Percentiles rank a stretch among this genome's conserved stretches.
Evolutionary conservation across 92 coral and sea anemone species (phyloP).

Genomic region (Heliopora coerulea): DNA sequence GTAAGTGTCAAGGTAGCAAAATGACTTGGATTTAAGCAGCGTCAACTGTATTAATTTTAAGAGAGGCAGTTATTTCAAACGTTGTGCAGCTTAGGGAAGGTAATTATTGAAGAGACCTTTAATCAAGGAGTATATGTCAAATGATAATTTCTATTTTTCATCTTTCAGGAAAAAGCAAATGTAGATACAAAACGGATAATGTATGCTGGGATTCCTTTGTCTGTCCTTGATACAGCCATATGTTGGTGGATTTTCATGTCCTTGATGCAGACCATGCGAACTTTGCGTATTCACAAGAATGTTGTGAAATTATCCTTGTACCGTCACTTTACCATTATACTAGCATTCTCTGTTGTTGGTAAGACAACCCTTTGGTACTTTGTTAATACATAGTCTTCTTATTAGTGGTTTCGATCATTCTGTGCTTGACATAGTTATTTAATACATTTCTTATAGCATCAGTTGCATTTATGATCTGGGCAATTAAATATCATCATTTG

Average conservation of each 20-base stretch:
- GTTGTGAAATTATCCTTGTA: constrained; percentile 85
- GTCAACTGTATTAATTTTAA: too few species aligned
- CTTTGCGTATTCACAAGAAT: constrained; percentile 88
- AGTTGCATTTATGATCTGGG: constrained; percentile 95
- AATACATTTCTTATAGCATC: constrained; percentile 60
- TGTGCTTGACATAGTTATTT: background rate
- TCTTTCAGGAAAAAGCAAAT: constrained; percentile 68
- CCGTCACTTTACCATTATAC: constrained; percentile 93
- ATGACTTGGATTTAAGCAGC: too few species aligned
- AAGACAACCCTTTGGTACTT: constrained; percentile 23
- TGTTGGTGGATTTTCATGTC: constrained; percentile 99
- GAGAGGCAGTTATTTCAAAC: too few species aligned
- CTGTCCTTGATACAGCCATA: constrained; percentile 94
- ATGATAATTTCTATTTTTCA: too few species aligned
- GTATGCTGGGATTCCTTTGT: constrained; percentile 80
- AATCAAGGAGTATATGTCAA: too few species aligned
- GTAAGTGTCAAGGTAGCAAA: too few species aligned
- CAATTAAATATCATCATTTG: constrained; percentile 85
- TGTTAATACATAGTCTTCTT: too few species aligned
- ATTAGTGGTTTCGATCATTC: too few species aligned
- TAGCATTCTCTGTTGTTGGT: constrained; percentile 92
- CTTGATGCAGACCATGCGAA: constrained; percentile 89
- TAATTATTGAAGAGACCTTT: too few species aligned
- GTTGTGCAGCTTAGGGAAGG: too few species aligned
- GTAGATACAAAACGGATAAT: constrained; percentile 66